A percentile compares a stretch with the other conserved stretches of the same genome.
These are phyloP conservation scores for Microplitis mediator DNA, from an alignment of 1,140 invertebrate species.

Conservation along the genomic window DNA sequence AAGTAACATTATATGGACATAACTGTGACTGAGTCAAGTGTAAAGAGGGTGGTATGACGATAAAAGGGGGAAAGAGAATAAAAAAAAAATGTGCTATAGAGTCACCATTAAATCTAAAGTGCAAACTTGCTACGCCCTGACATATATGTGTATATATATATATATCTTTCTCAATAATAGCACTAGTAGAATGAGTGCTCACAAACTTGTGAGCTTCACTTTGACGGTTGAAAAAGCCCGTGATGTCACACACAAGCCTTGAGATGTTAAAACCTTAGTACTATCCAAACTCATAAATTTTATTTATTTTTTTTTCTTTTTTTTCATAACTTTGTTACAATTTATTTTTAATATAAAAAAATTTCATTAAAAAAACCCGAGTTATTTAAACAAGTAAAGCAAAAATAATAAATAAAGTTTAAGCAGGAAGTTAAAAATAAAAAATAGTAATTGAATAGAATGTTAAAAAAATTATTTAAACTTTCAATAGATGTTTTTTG, in stretches of 20 bases:
- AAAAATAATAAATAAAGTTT: too few species aligned
- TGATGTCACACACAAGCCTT: constrained; percentile 10
- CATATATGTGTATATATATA: neutral
- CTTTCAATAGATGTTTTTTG: too few species aligned
- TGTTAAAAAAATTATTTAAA: neutral
- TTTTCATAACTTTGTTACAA: constrained; percentile 4
- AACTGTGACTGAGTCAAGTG: neutral
- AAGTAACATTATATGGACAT: neutral
- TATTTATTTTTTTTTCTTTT: neutral
- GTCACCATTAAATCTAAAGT: constrained; percentile 20
- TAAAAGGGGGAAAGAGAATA: neutral
- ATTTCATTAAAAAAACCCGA: neutral
- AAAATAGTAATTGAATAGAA: too few species aligned
- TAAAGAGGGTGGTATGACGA: neutral
- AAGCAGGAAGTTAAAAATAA: too few species aligned
- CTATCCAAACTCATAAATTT: constrained; percentile 11
- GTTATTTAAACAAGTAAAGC: too few species aligned
- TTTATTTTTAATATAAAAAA: constrained; percentile 12
- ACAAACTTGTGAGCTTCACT: constrained; percentile 11
- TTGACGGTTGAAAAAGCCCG: constrained; percentile 8
- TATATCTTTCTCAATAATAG: neutral
- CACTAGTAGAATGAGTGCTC: neutral
- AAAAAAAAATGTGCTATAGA: neutral
- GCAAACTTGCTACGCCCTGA: constrained; percentile 12
- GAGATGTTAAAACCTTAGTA: neutral